Conservation (phyloP, 2,797 vertebrate genomes). For the Margarornis squamiger region DNA sequence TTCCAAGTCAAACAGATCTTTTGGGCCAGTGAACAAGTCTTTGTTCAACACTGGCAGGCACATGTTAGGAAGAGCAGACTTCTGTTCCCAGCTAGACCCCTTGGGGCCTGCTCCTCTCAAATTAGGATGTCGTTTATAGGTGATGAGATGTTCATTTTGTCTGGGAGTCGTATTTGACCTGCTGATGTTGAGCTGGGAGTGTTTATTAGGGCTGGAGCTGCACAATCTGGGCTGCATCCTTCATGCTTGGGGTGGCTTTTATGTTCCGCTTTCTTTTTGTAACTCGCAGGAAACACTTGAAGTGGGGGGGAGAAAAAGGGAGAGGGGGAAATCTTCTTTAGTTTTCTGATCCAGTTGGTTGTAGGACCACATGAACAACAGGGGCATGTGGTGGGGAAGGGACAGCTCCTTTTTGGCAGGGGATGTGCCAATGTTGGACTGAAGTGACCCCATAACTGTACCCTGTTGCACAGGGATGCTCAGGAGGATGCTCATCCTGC, state of each 20-base stretch:
- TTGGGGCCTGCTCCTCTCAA: neutral
- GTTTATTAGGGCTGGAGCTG: neutral
- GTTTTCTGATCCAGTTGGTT: neutral
- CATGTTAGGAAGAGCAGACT: conserved; percentile 12
- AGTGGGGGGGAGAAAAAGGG: neutral
- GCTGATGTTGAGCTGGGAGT: neutral
- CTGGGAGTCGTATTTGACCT: neutral
- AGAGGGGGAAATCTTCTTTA: neutral
- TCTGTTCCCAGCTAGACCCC: neutral
- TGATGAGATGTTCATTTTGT: neutral
- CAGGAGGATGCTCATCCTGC: neutral
- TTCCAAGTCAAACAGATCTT: conserved; percentile 46
- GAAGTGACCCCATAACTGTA: neutral
- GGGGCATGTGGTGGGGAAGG: neutral
- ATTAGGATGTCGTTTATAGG: neutral
- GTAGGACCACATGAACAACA: neutral
- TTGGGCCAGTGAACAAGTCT: conserved; percentile 41
- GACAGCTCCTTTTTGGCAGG: neutral
- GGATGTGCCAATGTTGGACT: rapidly evolving
- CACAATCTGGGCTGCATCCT: neutral
- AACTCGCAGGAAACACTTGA: neutral
- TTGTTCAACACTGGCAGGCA: conserved; percentile 18
- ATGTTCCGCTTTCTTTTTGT: neutral
- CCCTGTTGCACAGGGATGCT: neutral
- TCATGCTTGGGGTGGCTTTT: neutral